Base-by-base conservation (phyloP, 2,888 invertebrate species). In the Macrostomum cliftonense region DNA sequence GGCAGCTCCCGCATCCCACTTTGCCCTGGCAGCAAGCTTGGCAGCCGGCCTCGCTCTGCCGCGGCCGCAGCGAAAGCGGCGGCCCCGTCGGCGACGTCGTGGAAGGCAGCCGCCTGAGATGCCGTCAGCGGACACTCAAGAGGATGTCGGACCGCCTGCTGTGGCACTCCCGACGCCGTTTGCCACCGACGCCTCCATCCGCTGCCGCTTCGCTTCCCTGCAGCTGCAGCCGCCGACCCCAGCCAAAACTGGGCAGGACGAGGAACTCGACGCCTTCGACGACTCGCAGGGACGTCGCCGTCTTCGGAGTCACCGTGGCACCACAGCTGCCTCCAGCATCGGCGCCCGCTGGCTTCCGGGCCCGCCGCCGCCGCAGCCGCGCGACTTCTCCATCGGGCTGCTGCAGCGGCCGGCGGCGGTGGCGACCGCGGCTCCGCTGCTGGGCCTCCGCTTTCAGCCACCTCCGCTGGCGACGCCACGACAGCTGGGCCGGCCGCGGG, bases 241-340 rank as follows among this genome's bases (percentile, higher is more conserved):
- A 61, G 58, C 28, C 56, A 55, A 38, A 56, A 56, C 51, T 65
- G 63, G 11, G 65, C 64, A 14, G 62, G 63, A 19, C 63, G 64
- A 50, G 63, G 65, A 57, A n/a, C n/a, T n/a, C 28, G 28, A 28
- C 28, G 9, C 4, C 9, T 28, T 28, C 9, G 28, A 28, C 28
- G 28, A 28, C 28, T 7, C 5, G 4, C 28, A 9, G 28, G 28
- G 28, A 4, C 28, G 28, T 64, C 66, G 48, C 65, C 65, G 46
- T 65, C 65, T 52, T 65, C 65, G 60, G 60, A 40, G 51, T 54
- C 50, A 13, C 14, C 14, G 46, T 17, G 19, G 2, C 5, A 40
- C 17, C 17, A 9, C 21, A n/a, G n/a, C n/a, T n/a, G 38, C 14
- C 12, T 12, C 43, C 12, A 12, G n/a, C 12, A 45, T 44, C 14